phyloP scores from a whole-genome alignment of 2,113 vertebrate genomes.

The Apodemus sylvaticus region DNA sequence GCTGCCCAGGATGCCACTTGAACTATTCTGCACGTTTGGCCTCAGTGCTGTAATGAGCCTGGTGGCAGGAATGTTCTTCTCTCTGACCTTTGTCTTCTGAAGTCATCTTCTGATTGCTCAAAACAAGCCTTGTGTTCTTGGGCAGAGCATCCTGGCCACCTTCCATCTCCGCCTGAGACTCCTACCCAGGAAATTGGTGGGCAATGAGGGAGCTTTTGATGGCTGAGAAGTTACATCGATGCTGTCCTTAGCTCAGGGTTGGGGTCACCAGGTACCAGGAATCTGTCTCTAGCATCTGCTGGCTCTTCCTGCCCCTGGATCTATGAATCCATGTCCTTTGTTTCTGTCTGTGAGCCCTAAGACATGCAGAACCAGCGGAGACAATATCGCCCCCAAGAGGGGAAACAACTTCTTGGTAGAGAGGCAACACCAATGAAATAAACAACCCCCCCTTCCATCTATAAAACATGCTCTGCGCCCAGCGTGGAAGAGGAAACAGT shows the following conservation, averaged over 20 bases:
- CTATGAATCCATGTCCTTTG: neutral
- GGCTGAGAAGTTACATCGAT: neutral
- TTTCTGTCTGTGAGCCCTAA: neutral
- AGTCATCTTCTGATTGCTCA: neutral
- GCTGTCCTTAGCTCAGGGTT: neutral
- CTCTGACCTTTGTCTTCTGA: neutral
- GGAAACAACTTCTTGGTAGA: neutral
- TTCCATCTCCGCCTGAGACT: neutral
- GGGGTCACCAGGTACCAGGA: no score
- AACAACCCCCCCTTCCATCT: neutral
- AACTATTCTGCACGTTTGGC: neutral
- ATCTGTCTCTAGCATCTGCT: neutral
- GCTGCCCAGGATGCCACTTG: neutral
- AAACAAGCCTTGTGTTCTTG: neutral
- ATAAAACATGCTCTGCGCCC: neutral
- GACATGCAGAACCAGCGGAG: neutral
- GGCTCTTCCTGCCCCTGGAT: neutral
- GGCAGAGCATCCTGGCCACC: accelerated
- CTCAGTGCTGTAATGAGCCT: neutral
- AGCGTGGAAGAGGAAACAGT: neutral
- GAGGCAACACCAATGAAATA: neutral
- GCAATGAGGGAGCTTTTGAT: accelerated
- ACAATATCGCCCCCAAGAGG: neutral
- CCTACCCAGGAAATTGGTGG: neutral
- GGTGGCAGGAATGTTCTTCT: neutral